Evolutionary conservation across 2,888 invertebrate species (phyloP).

Genomic region (Digitonthophagus gazella): DNA sequence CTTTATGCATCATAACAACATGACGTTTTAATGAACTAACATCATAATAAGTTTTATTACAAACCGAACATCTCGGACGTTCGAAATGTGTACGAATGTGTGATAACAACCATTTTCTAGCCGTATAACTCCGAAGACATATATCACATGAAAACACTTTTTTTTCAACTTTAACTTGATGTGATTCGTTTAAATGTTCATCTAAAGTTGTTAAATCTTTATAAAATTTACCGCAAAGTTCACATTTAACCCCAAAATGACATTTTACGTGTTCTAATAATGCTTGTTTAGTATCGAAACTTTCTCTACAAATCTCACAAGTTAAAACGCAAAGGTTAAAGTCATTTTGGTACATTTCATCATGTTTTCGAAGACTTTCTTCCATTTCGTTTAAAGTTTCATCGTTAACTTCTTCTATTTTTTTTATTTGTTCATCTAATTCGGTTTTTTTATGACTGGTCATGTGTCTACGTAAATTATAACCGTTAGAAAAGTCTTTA

Average conservation of each 20-base stretch:
- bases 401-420: background rate
- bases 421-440: background rate
- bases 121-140: background rate
- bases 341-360: background rate
- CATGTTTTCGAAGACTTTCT: background rate
- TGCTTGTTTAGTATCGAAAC: background rate
- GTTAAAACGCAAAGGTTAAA: background rate
- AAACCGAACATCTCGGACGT: background rate
- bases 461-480: background rate
- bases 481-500: background rate
- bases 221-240: background rate
- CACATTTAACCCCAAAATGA: background rate
- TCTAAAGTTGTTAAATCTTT: background rate
- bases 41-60: constrained; percentile 1
- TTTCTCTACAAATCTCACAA: background rate
- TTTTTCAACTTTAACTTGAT: background rate
- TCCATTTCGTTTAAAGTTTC: background rate
- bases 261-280: background rate
- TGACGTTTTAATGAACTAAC: background rate
- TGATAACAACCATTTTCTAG: background rate
- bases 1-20: background rate
- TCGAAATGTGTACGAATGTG: background rate
- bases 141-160: background rate
- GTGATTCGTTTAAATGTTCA: background rate
- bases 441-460: background rate